Base-by-base conservation (phyloP, 2,797 vertebrate species). In the Coranthus polyacanthus region DNA sequence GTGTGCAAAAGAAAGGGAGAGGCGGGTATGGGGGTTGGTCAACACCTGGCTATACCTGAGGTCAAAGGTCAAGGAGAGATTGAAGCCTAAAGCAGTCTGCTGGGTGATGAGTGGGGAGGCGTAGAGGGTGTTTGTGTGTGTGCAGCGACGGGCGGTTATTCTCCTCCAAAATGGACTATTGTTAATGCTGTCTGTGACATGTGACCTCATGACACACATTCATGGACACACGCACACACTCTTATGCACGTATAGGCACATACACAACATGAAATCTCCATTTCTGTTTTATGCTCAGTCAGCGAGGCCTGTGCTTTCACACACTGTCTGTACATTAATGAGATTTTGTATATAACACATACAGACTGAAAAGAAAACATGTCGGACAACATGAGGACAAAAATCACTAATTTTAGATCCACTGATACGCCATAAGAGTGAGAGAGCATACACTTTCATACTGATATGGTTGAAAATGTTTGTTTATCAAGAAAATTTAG, bases 11-110 rank as follows among this genome's bases (percentile, higher is more conserved):
- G 12, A 1, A 24, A 2, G 11, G 11, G 20, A 12, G n/a, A 1
- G 32, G 15, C 13, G 21, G 53, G 5, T 5, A 32, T n/a, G 34
- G 42, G 46, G 29, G n/a, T n/a, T 43, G 72, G 53, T 82, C 47
- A 50, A 47, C 78, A 84, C 79, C 87, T 82, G 79, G 64, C 74
- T 80, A 37, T 65, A 88, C 66, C 72, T 85, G 61, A 82, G 67
- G 69, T 83, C 52, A 86, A 63, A 82, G 80, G 67, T 86, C 78
- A 83, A 84, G 73, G 75, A 74, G 58, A 78, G 60, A 75, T 47
- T 75, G 37, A 56, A 57, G 57, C 75, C 62, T 72, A 45, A 37
- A 78, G 78, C 82, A 50, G 77, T 69, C 36, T 46, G 55, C 26
- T 0, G 36, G 45, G 37, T 77, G 68, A 77, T 81, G 65, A 82